Conservation (phyloP, 1,140 invertebrate species). For the Forficula auricularia region DNA sequence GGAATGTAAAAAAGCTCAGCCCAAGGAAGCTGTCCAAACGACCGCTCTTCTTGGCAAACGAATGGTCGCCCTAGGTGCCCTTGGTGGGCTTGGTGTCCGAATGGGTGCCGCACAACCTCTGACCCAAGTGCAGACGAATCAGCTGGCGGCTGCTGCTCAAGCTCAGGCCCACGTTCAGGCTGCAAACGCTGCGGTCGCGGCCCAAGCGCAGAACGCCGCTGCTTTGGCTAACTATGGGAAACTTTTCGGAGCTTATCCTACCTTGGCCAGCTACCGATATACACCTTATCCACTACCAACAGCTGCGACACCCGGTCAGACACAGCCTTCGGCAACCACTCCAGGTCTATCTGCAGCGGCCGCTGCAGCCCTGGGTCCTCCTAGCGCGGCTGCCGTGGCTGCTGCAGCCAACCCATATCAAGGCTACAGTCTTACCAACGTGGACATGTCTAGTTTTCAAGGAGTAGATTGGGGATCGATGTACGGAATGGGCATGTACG, state of each 20-base stretch:
- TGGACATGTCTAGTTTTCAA: slow-evolving; percentile 80
- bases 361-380: slow-evolving; percentile 31
- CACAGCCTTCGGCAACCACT: slow-evolving; percentile 26
- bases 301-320: slow-evolving; percentile 26
- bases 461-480: slow-evolving; percentile 75
- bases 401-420: slow-evolving; percentile 52
- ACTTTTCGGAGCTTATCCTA: slow-evolving; percentile 42
- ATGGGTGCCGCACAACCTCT: slow-evolving; percentile 35
- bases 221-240: slow-evolving; percentile 44
- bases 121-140: slow-evolving; percentile 29
- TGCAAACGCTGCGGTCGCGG: slow-evolving; percentile 32
- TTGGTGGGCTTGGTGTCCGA: slow-evolving; percentile 42
- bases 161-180: slow-evolving; percentile 39
- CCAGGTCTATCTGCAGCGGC: slow-evolving; percentile 16
- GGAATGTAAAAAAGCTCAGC: slow-evolving; percentile 83
- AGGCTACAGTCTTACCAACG: slow-evolving; percentile 64
- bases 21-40: slow-evolving; percentile 70
- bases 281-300: slow-evolving; percentile 47
- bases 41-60: slow-evolving; percentile 53
- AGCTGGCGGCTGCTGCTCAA: slow-evolving; percentile 33
- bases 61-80: slow-evolving; percentile 27
- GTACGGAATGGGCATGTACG: slow-evolving; percentile 82
- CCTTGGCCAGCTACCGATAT: slow-evolving; percentile 51
- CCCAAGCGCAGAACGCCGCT: slow-evolving; percentile 26
- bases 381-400: slow-evolving; percentile 34